These are phyloP conservation scores for Lasaia peninsularis DNA, from an alignment of 1,140 invertebrate genomes.

Conservation along the genomic window DNA sequence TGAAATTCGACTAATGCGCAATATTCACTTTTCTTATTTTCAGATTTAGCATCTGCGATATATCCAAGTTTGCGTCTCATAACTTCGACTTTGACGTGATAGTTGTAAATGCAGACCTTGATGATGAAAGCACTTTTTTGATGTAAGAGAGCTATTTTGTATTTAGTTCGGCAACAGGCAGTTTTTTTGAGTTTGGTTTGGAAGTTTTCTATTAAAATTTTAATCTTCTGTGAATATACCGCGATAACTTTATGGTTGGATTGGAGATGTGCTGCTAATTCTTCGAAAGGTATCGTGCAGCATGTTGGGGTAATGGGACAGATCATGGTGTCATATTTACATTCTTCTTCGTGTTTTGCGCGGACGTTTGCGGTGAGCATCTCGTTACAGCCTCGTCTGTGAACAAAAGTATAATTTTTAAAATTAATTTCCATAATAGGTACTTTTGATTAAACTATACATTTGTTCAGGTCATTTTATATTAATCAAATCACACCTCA, in stretches of 20 bases:
- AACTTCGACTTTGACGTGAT: conserved; percentile 64
- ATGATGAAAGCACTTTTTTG: conserved; percentile 71
- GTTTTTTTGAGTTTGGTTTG: conserved; percentile 67
- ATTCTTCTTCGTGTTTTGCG: conserved; percentile 64
- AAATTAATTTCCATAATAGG: too few relatives aligned
- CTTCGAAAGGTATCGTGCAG: conserved; percentile 59
- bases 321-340: conserved; percentile 65
- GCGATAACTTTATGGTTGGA: conserved; percentile 62
- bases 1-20: conserved; percentile 68
- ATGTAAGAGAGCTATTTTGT: conserved; percentile 63
- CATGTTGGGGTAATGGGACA: conserved; percentile 67
- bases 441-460: too few relatives aligned
- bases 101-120: conserved; percentile 72
- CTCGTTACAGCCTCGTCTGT: conserved; percentile 67
- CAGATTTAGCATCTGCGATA: conserved; percentile 54
- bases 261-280: conserved; percentile 58
- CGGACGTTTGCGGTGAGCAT: conserved; percentile 52
- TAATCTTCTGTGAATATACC: conserved; percentile 68
- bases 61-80: conserved; percentile 63
- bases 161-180: conserved; percentile 64
- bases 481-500: too few relatives aligned
- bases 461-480: too few relatives aligned
- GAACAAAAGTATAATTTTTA: conserved; percentile 28
- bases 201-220: conserved; percentile 72
- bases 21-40: conserved; percentile 63